Conservation (phyloP, 1,140 invertebrate genomes). For the Drosophila tropicalis region DNA sequence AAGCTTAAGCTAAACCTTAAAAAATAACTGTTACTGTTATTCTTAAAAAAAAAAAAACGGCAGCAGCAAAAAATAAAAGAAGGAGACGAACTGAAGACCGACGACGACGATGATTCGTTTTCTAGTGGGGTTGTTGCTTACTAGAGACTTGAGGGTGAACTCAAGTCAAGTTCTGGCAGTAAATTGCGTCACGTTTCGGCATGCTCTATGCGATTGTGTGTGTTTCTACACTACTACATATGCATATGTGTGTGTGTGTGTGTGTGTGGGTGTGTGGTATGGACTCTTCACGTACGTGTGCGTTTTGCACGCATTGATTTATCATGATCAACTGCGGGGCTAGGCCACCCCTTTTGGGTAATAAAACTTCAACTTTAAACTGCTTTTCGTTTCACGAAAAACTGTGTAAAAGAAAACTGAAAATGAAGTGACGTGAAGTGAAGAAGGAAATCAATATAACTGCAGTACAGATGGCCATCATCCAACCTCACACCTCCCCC, state of each 20-base stretch:
- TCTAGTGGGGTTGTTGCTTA: constrained; percentile 57
- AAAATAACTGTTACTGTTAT: constrained; percentile 81
- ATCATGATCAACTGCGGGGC: constrained; percentile 75
- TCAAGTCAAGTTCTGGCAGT: constrained; percentile 79
- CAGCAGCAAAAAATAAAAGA: constrained; percentile 13
- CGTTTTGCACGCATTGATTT: constrained; percentile 81
- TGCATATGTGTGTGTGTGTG: constrained; percentile 16
- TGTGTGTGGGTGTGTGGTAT: constrained; percentile 20
- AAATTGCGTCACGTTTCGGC: constrained; percentile 80
- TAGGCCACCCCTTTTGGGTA: constrained; percentile 20
- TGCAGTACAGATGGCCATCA: constrained; percentile 45
- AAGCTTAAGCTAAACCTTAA: constrained; percentile 82
- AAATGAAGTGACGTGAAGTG: not conserved
- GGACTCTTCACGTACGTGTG: constrained; percentile 65
- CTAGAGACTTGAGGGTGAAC: constrained; percentile 64
- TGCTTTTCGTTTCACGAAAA: constrained; percentile 56
- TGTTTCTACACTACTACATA: constrained; percentile 23
- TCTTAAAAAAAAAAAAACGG: constrained; percentile 64
- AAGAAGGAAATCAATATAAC: constrained; percentile 72
- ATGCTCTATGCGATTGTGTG: constrained; percentile 50
- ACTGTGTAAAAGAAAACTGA: not conserved
- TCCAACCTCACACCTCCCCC: no score
- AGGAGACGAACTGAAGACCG: constrained; percentile 42
- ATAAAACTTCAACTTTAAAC: constrained; percentile 75
- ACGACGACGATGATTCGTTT: constrained; percentile 40